A percentile compares a stretch with the other conserved stretches of the same genome.
phyloP scores from a whole-genome alignment of 2,113 vertebrate species.

The Elaphurus davidianus region DNA sequence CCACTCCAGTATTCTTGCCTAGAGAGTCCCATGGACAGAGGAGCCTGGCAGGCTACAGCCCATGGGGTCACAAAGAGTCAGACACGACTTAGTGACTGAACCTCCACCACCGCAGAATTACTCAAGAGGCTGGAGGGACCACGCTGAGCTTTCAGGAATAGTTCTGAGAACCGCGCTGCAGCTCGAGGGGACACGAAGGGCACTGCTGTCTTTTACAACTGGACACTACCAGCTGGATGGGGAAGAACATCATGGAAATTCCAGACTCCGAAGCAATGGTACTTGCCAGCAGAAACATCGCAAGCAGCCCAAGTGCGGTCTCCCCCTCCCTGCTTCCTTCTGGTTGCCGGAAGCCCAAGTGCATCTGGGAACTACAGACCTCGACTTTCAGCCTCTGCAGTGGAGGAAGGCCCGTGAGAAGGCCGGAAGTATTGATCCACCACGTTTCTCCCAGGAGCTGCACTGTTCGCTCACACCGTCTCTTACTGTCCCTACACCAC shows the following conservation, averaged over 20 bases:
- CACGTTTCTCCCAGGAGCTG: neutral
- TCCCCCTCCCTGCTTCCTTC: neutral
- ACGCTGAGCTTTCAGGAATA: neutral
- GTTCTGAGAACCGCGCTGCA: neutral
- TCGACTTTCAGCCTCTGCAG: neutral
- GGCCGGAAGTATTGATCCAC: neutral
- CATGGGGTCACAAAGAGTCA: neutral
- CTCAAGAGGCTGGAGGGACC: neutral
- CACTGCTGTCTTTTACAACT: neutral
- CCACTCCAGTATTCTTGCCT: neutral
- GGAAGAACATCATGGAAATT: neutral
- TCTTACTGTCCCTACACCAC: neutral
- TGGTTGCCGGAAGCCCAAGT: neutral
- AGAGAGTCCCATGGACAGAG: neutral
- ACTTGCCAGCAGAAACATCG: neutral
- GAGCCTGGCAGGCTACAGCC: neutral
- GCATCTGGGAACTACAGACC: neutral
- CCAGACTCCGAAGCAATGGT: neutral
- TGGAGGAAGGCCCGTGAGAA: neutral
- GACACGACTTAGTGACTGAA: neutral
- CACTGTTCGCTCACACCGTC: neutral
- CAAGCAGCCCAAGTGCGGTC: too few relatives aligned
- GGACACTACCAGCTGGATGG: neutral
- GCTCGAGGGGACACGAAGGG: neutral
- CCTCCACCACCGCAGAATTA: neutral